phyloP scores from a whole-genome alignment of 1,140 invertebrate genomes.

The Acromyrmex charruanus region DNA sequence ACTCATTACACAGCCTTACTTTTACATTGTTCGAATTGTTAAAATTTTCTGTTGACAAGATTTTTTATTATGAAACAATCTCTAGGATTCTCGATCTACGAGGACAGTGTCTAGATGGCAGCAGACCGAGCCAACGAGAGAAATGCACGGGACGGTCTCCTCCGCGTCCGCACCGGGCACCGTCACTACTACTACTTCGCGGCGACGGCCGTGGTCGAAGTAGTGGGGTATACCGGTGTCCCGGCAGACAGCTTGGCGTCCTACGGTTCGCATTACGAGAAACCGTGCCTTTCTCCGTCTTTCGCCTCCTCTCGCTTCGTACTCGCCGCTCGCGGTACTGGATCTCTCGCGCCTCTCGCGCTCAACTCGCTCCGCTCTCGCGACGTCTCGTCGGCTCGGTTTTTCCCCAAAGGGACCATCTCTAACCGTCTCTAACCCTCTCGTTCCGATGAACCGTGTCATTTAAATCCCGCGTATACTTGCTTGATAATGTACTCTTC shows the following conservation, averaged over 20 bases:
- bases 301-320: constrained; percentile 68
- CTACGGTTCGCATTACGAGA: constrained; percentile 84
- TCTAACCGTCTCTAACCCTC: constrained; percentile 18
- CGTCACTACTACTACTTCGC: constrained; percentile 40
- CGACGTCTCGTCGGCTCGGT: constrained; percentile 10
- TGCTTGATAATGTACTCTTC: not conserved
- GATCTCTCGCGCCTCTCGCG: constrained; percentile 22
- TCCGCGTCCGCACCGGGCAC: constrained; percentile 26
- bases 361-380: constrained; percentile 26
- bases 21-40: not conserved
- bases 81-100: not conserved
- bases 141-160: constrained; percentile 15
- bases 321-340: constrained; percentile 49
- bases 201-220: constrained; percentile 41
- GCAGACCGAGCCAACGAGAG: constrained; percentile 29
- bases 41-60: not conserved
- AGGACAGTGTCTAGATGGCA: constrained; percentile 46
- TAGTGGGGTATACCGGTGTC: constrained; percentile 81
- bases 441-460: constrained; percentile 55
- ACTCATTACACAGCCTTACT: no score
- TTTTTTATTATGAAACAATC: not conserved
- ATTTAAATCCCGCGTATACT: constrained; percentile 30
- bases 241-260: constrained; percentile 87
- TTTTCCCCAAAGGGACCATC: constrained; percentile 46
- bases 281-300: constrained; percentile 83